A percentile compares a stretch with the other conserved stretches of the same genome.
phyloP scores from a whole-genome alignment of 2,888 invertebrate species.

The Heliconius aoede region DNA sequence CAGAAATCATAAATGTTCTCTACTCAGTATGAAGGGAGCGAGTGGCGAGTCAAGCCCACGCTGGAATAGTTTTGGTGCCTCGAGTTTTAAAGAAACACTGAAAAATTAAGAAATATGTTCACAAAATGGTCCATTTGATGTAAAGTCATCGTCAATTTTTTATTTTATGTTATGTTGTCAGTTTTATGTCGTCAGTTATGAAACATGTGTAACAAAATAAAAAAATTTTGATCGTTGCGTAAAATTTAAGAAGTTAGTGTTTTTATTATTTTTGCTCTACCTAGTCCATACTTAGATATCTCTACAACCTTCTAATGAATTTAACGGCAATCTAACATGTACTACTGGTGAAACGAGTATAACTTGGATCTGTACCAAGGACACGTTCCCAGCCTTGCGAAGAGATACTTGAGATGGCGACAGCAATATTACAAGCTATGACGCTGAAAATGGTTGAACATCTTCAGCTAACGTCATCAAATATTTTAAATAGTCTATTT shows the following conservation, averaged over 20 bases:
- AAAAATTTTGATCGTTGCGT: not conserved
- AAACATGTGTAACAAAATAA: conserved; percentile 2
- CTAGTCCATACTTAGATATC: conserved; percentile 17
- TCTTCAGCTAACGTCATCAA: not conserved
- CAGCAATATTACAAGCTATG: not conserved
- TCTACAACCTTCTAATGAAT: conserved; percentile 14
- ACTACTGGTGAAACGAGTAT: conserved; percentile 17
- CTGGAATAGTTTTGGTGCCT: no score
- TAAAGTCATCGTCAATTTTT: no score
- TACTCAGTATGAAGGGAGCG: no score
- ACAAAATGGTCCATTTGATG: no score
- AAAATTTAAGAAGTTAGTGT: not conserved
- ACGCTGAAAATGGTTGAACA: not conserved
- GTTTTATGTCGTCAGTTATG: no score
- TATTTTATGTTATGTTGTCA: no score
- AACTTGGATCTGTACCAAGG: conserved; percentile 39
- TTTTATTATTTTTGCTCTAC: not conserved
- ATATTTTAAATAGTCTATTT: not conserved
- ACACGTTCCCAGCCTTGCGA: conserved; percentile 43
- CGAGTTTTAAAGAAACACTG: no score
- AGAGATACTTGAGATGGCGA: conserved; percentile 1
- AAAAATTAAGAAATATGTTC: no score
- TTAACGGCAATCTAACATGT: conserved; percentile 27
- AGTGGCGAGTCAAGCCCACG: no score
- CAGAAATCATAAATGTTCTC: no score